Conservation (phyloP, 2,113 vertebrate genomes). For the Nothocercus nigrocapillus region DNA sequence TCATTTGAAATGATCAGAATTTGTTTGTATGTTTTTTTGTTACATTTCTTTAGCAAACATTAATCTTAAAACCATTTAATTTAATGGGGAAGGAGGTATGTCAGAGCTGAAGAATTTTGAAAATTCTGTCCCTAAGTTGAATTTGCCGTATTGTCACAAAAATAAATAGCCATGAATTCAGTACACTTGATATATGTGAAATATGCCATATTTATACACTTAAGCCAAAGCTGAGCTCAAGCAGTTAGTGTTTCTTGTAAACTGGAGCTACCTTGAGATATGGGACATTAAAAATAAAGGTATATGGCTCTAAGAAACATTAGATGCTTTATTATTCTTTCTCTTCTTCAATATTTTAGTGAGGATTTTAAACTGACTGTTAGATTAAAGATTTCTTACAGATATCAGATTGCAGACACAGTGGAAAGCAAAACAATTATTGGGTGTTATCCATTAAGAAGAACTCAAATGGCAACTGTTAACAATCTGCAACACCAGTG, state of each 20-base stretch:
- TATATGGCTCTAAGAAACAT: constrained; percentile 49
- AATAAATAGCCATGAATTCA: background rate
- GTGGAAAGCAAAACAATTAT: constrained; percentile 64
- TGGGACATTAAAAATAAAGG: constrained; percentile 28
- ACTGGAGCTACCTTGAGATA: constrained; percentile 31
- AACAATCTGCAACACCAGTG: constrained; percentile 47
- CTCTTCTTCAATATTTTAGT: constrained; percentile 39
- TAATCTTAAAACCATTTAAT: background rate
- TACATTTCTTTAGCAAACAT: background rate
- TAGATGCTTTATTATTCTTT: constrained; percentile 48
- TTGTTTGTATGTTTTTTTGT: background rate
- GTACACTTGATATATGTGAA: background rate
- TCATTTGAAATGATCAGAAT: background rate
- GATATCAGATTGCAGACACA: constrained; percentile 1
- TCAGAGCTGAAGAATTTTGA: background rate
- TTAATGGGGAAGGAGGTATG: background rate
- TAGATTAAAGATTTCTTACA: constrained; percentile 42
- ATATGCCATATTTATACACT: background rate
- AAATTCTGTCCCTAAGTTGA: background rate
- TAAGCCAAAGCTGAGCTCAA: background rate
- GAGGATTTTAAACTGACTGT: constrained; percentile 42
- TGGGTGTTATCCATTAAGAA: constrained; percentile 64
- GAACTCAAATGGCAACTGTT: constrained; percentile 57
- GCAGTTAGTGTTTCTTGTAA: constrained; percentile 25
- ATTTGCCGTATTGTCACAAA: background rate